Percentiles rank a stretch among this genome's conserved stretches.
Conservation (phyloP, 2,888 invertebrate species). For the Cosmopolites sordidus region DNA sequence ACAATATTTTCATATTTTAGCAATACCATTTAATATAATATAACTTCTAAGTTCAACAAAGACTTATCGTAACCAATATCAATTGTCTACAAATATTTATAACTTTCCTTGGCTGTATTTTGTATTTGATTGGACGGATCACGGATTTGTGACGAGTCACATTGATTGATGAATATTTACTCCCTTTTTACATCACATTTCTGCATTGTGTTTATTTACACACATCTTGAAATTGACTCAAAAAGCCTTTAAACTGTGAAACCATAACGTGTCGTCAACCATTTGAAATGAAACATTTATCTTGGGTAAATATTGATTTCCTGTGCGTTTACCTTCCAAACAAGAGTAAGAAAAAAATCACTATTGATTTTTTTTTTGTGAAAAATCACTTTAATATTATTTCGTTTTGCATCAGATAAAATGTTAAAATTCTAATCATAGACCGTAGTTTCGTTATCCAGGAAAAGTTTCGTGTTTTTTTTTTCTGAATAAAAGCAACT, state of each 20-base stretch:
- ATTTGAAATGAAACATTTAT: slow-evolving; percentile 16
- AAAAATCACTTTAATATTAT: not conserved
- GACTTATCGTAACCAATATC: too few relatives aligned
- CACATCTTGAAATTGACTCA: slow-evolving; percentile 9
- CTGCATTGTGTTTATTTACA: slow-evolving; percentile 10
- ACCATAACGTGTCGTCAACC: slow-evolving; percentile 10
- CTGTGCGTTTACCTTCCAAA: slow-evolving; percentile 13
- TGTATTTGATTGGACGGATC: too few relatives aligned
- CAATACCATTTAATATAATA: too few relatives aligned
- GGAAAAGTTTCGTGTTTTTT: slow-evolving; percentile 2
- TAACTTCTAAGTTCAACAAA: too few relatives aligned
- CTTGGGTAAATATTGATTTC: slow-evolving; percentile 17
- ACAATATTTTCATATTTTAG: too few relatives aligned
- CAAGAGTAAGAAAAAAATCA: slow-evolving; percentile 2
- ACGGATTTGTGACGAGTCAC: not conserved
- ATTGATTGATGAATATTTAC: slow-evolving; percentile 11
- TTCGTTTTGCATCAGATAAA: slow-evolving; percentile 4
- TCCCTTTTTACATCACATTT: slow-evolving; percentile 4
- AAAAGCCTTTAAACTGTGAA: slow-evolving; percentile 10
- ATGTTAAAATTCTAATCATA: not conserved
- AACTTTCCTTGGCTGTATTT: too few relatives aligned
- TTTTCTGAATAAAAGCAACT: slow-evolving; percentile 11
- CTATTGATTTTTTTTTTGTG: not conserved
- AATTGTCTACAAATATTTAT: too few relatives aligned
- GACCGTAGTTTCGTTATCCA: not conserved